Percentiles rank a stretch among this genome's conserved stretches.
These are phyloP conservation scores for Datnioides undecimradiatus DNA, from an alignment of 2,113 vertebrate species.

Conservation along the genomic window DNA sequence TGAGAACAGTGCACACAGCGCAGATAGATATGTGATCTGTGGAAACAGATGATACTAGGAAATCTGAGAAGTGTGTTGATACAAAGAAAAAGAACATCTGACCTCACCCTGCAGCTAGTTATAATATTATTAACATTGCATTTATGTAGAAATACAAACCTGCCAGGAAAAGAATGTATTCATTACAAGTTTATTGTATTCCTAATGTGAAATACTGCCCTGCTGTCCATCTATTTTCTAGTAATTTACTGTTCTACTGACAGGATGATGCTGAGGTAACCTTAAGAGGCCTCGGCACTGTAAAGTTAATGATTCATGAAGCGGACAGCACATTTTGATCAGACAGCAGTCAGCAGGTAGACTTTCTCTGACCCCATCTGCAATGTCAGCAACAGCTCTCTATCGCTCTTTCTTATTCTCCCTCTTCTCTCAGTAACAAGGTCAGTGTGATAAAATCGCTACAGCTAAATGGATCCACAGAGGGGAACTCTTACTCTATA, in stretches of 20 bases:
- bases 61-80: constrained; percentile 45
- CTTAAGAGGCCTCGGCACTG: constrained; percentile 33
- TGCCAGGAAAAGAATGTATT: background rate
- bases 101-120: background rate
- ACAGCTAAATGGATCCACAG: background rate
- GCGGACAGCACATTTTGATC: constrained; percentile 44
- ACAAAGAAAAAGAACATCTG: background rate
- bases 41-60: constrained; percentile 60
- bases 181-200: background rate
- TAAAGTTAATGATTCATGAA: constrained; percentile 79
- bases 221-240: background rate
- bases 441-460: background rate
- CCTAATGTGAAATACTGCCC: background rate
- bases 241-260: constrained; percentile 5
- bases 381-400: constrained; percentile 37
- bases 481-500: background rate
- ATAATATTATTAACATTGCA: background rate
- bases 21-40: constrained; percentile 44
- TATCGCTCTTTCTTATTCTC: background rate
- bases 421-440: constrained; percentile 13
- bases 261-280: constrained; percentile 37
- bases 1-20: constrained; percentile 42
- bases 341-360: constrained; percentile 32
- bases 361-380: constrained; percentile 42
- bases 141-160: background rate